Base-by-base conservation (phyloP, 2,113 vertebrate species). In the Antechinus flavipes region DNA sequence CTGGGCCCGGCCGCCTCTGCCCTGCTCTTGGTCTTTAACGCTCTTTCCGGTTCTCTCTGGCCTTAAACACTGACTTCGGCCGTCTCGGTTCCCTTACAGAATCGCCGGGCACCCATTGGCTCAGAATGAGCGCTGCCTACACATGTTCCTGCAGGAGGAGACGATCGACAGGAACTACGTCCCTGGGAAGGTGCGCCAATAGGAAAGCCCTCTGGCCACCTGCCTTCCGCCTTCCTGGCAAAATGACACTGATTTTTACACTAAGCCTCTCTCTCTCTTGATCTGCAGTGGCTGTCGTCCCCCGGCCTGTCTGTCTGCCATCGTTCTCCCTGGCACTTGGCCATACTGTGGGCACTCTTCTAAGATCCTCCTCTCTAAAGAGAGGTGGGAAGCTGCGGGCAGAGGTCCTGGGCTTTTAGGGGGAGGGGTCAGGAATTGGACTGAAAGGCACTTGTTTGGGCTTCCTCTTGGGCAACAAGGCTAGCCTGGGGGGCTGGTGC, bases 121-220 rank as follows among this genome's bases (percentile, higher is more conserved):
- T 98, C 99, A 99, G 99, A 99, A 99, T 0, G 99, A 99, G 98
- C 99, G 99, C 98, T 99, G 99, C 98, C 99, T 99, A 98, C 99
- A 99, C 98, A 99, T 99, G 99, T 99, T 99, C 98, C 99, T 99
- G 98, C 99, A 99, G 98, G 99, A 99, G 92, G 99, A 99, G 98
- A 98, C 99, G 98, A 99, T 99, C 94, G 99, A 99, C 99, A 99
- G 99, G 97, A 99, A 99, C 99, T 99, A 99, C 97, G 99, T 99
- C 99, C 99, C 99, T 42, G 99, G 99, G 99, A 99, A 99, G 99
- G 99, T 99, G 99, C 99, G 99, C 98, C 99, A 99, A 98, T 99
- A 99, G 98, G 97, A 98, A 98, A 98, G 95, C 98, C 97, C 98
- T 98, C 98, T 97, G 98, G 97, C 98, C 98, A 98, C 98, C 98